Conservation (phyloP, 1,140 invertebrate species). For the Apis cerana region DNA sequence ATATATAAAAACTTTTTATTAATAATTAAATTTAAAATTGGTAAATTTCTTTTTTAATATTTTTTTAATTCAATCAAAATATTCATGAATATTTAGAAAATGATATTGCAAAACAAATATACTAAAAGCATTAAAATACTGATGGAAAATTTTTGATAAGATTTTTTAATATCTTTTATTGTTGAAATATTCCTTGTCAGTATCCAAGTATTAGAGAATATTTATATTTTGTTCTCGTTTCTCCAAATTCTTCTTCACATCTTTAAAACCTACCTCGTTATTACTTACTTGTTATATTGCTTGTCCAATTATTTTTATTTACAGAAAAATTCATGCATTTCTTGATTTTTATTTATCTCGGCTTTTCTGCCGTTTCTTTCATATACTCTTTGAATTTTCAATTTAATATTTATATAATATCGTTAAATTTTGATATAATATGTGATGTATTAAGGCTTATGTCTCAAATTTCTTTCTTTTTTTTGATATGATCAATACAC, state of each 20-base stretch:
- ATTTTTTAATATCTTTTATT: background rate
- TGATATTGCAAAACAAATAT: background rate
- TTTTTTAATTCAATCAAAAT: background rate
- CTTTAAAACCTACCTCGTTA: background rate
- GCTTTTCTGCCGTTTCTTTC: background rate
- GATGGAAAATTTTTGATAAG: slow-evolving; percentile 16
- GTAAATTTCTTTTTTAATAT: too few relatives aligned
- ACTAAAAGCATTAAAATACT: slow-evolving; percentile 21
- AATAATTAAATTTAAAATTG: too few relatives aligned
- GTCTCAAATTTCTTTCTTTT: too few relatives aligned
- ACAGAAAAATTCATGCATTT: background rate
- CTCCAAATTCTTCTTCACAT: slow-evolving; percentile 18
- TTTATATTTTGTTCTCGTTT: slow-evolving; percentile 9
- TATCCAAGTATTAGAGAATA: background rate
- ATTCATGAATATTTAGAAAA: background rate
- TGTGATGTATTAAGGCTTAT: too few relatives aligned
- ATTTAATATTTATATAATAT: background rate
- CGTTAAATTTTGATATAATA: too few relatives aligned
- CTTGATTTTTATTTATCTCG: background rate
- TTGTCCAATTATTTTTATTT: slow-evolving; percentile 25
- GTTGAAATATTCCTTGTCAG: slow-evolving; percentile 29
- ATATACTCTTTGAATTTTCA: background rate
- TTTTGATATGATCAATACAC: too few relatives aligned
- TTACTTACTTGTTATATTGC: slow-evolving; percentile 31
- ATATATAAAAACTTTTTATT: too few relatives aligned